These are phyloP conservation scores for Spatula versicolor DNA, from an alignment of 2,797 vertebrate genomes.

Conservation along the genomic window DNA sequence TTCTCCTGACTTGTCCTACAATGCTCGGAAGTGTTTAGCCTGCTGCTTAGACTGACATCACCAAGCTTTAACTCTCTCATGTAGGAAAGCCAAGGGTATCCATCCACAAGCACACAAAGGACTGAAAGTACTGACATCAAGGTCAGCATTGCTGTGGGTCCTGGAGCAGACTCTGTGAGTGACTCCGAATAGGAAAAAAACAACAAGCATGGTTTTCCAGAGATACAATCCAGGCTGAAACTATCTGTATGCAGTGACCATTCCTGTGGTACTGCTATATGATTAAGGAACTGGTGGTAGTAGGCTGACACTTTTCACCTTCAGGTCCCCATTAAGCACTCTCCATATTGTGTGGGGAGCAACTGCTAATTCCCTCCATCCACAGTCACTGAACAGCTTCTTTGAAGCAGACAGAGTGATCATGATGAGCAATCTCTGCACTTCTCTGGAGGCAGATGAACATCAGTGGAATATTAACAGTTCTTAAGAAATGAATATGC, in stretches of 20 bases:
- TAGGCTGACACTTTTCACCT: not conserved
- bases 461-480: not conserved
- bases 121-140: not conserved
- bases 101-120: rapidly evolving
- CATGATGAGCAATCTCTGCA: not conserved
- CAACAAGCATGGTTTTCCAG: not conserved
- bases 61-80: not conserved
- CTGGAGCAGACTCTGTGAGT: not conserved
- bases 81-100: not conserved
- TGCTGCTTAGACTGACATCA: not conserved
- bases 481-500: not conserved
- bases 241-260: not conserved
- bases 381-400: not conserved
- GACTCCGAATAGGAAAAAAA: not conserved
- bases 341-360: not conserved
- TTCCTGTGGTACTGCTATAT: not conserved
- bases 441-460: not conserved
- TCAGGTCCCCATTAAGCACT: not conserved
- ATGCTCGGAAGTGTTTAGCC: not conserved
- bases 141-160: not conserved
- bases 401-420: not conserved
- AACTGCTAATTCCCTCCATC: not conserved
- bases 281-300: not conserved
- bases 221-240: not conserved
- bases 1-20: not conserved